Base-by-base conservation (phyloP, 2,113 vertebrate species). In the Galeopterus variegatus region DNA sequence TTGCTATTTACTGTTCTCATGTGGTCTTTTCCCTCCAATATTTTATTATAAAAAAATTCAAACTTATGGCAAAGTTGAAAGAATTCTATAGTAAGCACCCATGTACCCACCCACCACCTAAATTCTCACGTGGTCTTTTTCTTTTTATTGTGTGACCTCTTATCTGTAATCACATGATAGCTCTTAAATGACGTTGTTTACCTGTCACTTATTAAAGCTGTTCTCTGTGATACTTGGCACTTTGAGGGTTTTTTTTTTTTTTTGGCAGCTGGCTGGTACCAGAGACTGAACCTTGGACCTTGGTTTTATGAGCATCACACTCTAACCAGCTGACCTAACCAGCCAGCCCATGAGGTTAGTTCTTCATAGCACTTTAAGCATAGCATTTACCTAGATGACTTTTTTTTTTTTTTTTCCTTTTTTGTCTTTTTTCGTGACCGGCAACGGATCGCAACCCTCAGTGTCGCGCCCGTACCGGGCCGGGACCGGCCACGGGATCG, bases 31-130 rank as follows among this genome's bases (percentile, higher is more conserved):
- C 19, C 36, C 4, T 19, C 24, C 8, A n/a, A 19, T 70, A 82
- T 81, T 85, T 85, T 52, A 84, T 85, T 70, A 82, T 26, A 56
- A 94, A 79, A 73, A 4, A n/a, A 50, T 79, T 81, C 81, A 97
- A 84, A 84, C 13, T 45, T 93, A 50, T 19, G 64, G 23, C 21
- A 76, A 96, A 75, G 9, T 36, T 65, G 58, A 76, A 94, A 92
- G 73, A 87, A 87, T 69, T 96, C 64, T 92, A 58, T 19, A 52
- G 64, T 52, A 48, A 89, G 64, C 21, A 50, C 4, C 17, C 23
- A 56, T 62, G 48, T 67, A 84, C 15, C 23, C 12, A 95, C 41
- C 31, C 12, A 95, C 41, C 31, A 75, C 1, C n/a, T 45, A 85
- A 15, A 65, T 65, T 75, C 31, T 86, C 24, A 5, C 90, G 64